Conservation (phyloP, 2,797 vertebrate species). For the Enteromius argenteus region DNA sequence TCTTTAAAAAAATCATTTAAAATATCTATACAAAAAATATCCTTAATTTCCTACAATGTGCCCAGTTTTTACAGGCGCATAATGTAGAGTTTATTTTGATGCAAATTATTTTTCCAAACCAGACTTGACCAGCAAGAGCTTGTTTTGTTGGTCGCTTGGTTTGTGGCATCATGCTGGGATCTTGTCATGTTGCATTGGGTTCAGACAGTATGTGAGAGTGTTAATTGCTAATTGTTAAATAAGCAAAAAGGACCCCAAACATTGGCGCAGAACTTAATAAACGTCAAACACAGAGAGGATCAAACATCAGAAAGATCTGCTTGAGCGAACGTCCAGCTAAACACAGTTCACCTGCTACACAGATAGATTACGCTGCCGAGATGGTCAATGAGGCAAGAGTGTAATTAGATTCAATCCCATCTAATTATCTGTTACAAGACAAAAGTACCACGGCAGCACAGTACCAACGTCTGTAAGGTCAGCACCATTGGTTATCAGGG, state of each 20-base stretch:
- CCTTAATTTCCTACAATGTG: background rate
- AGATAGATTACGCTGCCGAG: background rate
- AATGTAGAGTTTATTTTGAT: background rate
- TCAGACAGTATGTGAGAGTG: background rate
- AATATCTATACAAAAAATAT: background rate
- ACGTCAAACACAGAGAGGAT: slow-evolving; percentile 49
- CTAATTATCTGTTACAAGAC: background rate
- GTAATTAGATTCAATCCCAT: background rate
- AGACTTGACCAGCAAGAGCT: background rate
- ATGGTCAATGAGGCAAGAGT: background rate
- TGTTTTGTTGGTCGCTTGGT: background rate
- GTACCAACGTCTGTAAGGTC: slow-evolving; percentile 58
- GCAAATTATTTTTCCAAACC: background rate
- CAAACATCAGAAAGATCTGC: background rate
- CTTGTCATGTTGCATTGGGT: background rate
- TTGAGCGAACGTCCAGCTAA: background rate
- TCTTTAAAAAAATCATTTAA: no score
- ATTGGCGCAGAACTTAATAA: slow-evolving; percentile 14
- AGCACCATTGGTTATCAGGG: slow-evolving; percentile 72
- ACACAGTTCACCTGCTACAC: background rate
- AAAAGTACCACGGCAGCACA: background rate
- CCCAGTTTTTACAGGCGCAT: background rate
- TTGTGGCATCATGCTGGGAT: background rate
- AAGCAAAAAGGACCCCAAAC: slow-evolving; percentile 3
- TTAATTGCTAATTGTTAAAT: background rate